Base-by-base conservation (phyloP, 2,888 invertebrate species). In the Vandiemenella viatica region DNA sequence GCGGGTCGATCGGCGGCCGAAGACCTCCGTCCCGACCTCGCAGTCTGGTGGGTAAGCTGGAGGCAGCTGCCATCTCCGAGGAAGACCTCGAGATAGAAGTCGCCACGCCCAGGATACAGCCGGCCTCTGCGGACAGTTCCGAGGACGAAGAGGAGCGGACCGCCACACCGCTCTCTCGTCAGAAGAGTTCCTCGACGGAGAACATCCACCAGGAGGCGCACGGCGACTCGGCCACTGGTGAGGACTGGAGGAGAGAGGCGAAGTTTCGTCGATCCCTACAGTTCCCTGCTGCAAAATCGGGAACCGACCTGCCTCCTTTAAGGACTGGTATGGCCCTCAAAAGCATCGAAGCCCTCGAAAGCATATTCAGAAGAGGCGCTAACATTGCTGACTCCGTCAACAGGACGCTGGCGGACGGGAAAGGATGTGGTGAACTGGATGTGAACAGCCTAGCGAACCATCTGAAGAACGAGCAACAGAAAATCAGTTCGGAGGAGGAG, bases 241-340 rank as follows among this genome's bases (percentile, higher is more conserved):
- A 42, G 19, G 21, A 21, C 16, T 17, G 15, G 15, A 38, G 16
- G 16, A n/a, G 38, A 38, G 13, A 10, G 38, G 38, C 38, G 3
- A 75, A 75, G 57, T 67, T 75, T 50, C 72, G 79, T 41, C 70
- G 76, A 52, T 80, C 82, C 4, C 67, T 83, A 55, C 79, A 83
- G 59, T 77, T 79, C 61, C 76, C 80, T 5, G 23, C 49, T 13
- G n/a, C n/a, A n/a, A n/a, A n/a, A n/a, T n/a, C n/a, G n/a, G n/a
- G n/a, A n/a, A 32, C 13, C 32, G n/a, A 32, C 13, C 16, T 26
- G 16, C 32, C 23, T n/a, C 20, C 23, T 10, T 42, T 5, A 13
- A 40, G 10, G 18, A 15, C 21, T 13, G 42, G 40, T 6, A 19
- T 16, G 32, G 21, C 18, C 22, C 44, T 43, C 10, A 37, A 43